Conservation (phyloP, 2,797 vertebrate genomes). For the Phataginus tricuspis region DNA sequence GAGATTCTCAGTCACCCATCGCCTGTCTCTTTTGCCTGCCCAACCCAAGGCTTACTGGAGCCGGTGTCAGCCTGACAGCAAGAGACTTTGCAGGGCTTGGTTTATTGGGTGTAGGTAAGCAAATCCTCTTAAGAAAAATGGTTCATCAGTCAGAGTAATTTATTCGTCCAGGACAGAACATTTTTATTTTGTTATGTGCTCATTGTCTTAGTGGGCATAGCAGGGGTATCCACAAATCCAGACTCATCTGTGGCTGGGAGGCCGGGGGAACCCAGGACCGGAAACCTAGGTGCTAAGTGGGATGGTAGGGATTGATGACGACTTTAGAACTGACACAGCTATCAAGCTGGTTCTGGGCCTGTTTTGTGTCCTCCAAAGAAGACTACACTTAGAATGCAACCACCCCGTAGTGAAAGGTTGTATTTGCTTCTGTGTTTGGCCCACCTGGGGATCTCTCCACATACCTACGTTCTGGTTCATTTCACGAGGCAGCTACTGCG, state of each 20-base stretch:
- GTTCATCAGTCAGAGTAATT: conserved; percentile 73
- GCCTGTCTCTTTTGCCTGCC: not conserved
- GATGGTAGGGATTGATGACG: not conserved
- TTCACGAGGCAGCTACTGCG: not conserved
- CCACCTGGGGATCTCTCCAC: accelerated
- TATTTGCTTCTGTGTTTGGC: not conserved
- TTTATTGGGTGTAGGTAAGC: conserved; percentile 71
- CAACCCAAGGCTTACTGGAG: not conserved
- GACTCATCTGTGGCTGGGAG: not conserved
- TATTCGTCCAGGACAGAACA: not conserved
- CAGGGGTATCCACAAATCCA: not conserved
- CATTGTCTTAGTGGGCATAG: accelerated
- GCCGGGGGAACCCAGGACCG: not conserved
- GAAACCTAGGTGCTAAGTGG: not conserved
- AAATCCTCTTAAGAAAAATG: conserved; percentile 72
- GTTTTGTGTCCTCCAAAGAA: not conserved
- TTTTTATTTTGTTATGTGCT: not conserved
- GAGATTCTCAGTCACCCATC: not conserved
- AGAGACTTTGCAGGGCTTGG: conserved; percentile 50
- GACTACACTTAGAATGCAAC: not conserved
- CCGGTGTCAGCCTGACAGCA: not conserved
- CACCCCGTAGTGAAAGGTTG: not conserved
- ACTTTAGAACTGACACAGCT: accelerated
- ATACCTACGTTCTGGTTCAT: not conserved
- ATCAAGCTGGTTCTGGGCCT: not conserved